Conservation (phyloP, 2,797 vertebrate genomes). For the Acanthurus tractus region DNA sequence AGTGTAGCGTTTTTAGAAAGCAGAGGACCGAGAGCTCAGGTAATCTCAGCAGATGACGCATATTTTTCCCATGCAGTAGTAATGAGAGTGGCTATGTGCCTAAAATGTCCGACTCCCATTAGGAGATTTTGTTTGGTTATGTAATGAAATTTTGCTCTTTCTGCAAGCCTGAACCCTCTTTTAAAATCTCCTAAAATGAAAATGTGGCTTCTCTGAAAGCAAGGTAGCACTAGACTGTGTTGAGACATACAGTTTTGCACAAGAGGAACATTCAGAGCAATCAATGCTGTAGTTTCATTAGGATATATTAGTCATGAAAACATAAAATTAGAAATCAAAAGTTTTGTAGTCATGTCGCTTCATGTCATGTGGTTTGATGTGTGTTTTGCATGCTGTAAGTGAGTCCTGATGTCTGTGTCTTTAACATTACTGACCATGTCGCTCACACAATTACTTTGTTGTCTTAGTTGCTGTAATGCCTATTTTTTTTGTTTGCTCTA, state of each 20-base stretch:
- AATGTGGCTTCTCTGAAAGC: not conserved
- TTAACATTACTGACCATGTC: conserved; percentile 52
- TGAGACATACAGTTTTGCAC: conserved; percentile 20
- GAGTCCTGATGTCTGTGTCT: conserved; percentile 60
- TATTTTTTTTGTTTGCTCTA: conserved; percentile 74
- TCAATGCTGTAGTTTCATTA: not conserved
- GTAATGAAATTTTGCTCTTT: conserved; percentile 41
- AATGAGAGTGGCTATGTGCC: conserved; percentile 32
- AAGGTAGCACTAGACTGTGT: conserved; percentile 40
- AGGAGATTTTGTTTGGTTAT: conserved; percentile 47
- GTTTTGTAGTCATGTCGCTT: conserved; percentile 2
- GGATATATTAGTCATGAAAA: not conserved
- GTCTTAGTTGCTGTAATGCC: conserved; percentile 67
- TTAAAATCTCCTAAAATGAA: not conserved
- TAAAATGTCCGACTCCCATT: conserved; percentile 27
- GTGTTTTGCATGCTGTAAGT: conserved; percentile 77
- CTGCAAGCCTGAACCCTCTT: conserved; percentile 15
- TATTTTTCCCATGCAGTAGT: conserved; percentile 47
- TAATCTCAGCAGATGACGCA: conserved; percentile 70
- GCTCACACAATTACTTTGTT: conserved; percentile 52
- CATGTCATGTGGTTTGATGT: conserved; percentile 46
- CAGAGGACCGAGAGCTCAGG: conserved; percentile 63
- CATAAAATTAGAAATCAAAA: not conserved
- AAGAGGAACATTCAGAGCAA: not conserved
- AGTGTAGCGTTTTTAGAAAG: conserved; percentile 51